These are phyloP conservation scores for Diorhabda carinulata DNA, from an alignment of 1,140 invertebrate genomes.

Conservation along the genomic window DNA sequence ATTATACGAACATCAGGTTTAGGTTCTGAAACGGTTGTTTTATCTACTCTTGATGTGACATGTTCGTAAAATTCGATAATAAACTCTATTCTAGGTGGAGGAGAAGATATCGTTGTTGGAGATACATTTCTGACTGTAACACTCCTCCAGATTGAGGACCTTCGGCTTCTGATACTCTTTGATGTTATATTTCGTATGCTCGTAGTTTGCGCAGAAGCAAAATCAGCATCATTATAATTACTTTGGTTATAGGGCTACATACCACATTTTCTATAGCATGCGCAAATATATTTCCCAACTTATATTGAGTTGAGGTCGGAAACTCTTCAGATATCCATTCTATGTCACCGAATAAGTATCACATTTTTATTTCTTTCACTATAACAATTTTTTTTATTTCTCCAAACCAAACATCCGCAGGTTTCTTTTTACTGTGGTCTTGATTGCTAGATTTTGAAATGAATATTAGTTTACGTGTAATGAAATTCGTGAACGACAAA, in stretches of 20 bases:
- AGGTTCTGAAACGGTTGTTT: neutral
- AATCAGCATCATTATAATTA: constrained; percentile 45
- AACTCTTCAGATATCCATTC: no score
- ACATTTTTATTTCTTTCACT: no score
- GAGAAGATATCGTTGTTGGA: neutral
- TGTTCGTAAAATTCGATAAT: neutral
- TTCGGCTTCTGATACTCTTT: constrained; percentile 7
- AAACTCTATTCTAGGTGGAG: constrained; percentile 1
- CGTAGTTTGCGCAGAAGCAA: constrained; percentile 38
- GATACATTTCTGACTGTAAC: neutral
- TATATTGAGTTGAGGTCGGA: no score
- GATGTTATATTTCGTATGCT: constrained; percentile 13
- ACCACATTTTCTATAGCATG: neutral
- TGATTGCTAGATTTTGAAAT: no score
- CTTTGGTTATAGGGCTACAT: constrained; percentile 32
- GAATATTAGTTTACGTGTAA: no score
- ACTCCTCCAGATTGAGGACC: neutral
- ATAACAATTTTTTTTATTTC: no score
- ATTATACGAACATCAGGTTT: neutral
- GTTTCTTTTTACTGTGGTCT: no score
- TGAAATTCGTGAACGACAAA: no score
- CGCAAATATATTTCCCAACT: no score
- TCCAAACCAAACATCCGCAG: no score
- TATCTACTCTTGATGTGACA: neutral
- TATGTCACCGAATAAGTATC: no score